Conservation (phyloP, 2,113 vertebrate genomes). For the Notiomystis cincta region DNA sequence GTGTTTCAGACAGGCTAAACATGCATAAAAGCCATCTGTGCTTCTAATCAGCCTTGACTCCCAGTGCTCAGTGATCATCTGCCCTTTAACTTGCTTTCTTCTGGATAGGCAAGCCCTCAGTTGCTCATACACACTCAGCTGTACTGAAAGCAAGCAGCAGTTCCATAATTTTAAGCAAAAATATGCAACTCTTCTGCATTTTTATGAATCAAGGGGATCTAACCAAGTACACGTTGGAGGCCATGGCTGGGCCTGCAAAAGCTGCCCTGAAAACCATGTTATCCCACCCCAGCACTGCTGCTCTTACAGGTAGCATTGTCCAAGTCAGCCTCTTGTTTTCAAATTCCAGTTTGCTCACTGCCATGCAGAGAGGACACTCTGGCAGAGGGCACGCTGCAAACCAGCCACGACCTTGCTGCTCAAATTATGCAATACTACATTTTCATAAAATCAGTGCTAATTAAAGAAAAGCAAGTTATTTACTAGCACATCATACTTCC, state of each 20-base stretch:
- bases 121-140: background rate
- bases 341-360: background rate
- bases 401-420: background rate
- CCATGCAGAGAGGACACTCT: background rate
- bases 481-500: background rate
- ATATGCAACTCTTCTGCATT: background rate
- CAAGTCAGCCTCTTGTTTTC: fast-evolving
- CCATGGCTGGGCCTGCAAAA: background rate
- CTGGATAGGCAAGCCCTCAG: background rate
- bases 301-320: fast-evolving
- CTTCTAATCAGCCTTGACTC: background rate
- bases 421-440: background rate
- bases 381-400: background rate
- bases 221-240: background rate
- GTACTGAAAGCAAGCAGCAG: background rate
- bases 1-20: background rate
- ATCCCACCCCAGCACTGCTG: background rate
- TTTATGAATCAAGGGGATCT: background rate
- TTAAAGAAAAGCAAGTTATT: background rate
- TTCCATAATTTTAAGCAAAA: background rate
- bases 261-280: background rate
- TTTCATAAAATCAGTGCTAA: background rate
- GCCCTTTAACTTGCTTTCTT: background rate
- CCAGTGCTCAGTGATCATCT: background rate
- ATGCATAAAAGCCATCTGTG: background rate